Conservation (phyloP, 1,140 invertebrate species). For the Semibalanus balanoides region DNA sequence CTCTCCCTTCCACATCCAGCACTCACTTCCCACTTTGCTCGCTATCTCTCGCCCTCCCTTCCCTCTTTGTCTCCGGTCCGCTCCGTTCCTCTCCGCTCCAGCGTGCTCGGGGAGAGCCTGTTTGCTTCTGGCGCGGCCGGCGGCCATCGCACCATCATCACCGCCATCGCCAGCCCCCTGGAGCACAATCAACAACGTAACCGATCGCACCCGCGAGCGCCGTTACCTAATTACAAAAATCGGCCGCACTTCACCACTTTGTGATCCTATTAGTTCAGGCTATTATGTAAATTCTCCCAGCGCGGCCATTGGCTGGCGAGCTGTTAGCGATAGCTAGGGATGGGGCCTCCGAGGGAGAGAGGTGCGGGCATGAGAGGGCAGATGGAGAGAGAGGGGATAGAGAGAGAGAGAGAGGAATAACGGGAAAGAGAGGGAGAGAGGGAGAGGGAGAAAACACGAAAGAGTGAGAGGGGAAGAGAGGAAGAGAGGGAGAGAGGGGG, state of each 20-base stretch:
- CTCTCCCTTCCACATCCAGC: background rate
- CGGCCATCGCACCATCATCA: background rate
- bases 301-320: background rate
- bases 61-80: background rate
- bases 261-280: background rate
- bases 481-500: background rate
- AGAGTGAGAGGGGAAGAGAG: background rate
- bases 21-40: background rate
- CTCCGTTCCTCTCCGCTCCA: background rate
- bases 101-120: too few relatives aligned
- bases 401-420: background rate
- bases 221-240: slow-evolving; percentile 2
- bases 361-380: background rate
- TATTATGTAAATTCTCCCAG: background rate
- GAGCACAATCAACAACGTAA: slow-evolving; percentile 2
- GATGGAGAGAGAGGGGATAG: background rate
- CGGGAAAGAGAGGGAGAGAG: background rate
- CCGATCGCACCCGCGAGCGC: background rate
- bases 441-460: background rate
- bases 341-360: too few relatives aligned
- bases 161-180: background rate
- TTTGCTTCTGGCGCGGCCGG: too few relatives aligned
- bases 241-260: background rate
- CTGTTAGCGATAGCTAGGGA: background rate
- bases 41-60: too few relatives aligned